A percentile compares a stretch with the other conserved stretches of the same genome.
These are phyloP conservation scores for Ladona fulva DNA, from an alignment of 1,140 invertebrate species.

Conservation along the genomic window DNA sequence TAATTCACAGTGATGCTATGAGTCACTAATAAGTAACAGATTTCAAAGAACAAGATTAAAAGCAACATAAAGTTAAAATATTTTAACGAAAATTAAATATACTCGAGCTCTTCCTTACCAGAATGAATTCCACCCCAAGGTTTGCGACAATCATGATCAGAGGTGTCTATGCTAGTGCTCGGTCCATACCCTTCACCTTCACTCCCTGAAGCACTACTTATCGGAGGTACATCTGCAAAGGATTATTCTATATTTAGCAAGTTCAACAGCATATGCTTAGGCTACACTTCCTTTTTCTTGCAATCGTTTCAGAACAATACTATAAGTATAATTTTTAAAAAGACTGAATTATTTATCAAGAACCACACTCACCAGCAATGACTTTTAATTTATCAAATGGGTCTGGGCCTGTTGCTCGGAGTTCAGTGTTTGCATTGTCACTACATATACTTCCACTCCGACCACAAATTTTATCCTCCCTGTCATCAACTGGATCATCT, in stretches of 20 bases:
- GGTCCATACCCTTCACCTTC: constrained; percentile 42
- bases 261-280: no score
- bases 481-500: neutral
- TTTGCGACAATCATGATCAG: constrained; percentile 37
- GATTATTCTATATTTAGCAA: neutral
- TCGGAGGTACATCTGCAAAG: constrained; percentile 15
- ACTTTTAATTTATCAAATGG: constrained; percentile 45
- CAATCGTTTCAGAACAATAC: no score
- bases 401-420: constrained; percentile 38
- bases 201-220: constrained; percentile 44
- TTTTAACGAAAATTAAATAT: no score
- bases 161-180: constrained; percentile 47
- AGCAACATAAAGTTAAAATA: no score
- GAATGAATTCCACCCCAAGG: constrained; percentile 40
- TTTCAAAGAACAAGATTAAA: no score
- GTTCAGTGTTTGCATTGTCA: neutral
- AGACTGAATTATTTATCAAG: no score
- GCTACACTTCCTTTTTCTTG: no score
- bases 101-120: constrained; percentile 31
- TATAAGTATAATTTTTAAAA: no score
- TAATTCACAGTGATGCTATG: no score
- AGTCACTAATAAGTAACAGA: no score
- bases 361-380: constrained; percentile 35
- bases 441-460: neutral
- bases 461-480: neutral